A percentile compares a stretch with the other conserved stretches of the same genome.
phyloP scores from a whole-genome alignment of 2,888 invertebrate genomes.

The Tubiluchus corallicola region DNA sequence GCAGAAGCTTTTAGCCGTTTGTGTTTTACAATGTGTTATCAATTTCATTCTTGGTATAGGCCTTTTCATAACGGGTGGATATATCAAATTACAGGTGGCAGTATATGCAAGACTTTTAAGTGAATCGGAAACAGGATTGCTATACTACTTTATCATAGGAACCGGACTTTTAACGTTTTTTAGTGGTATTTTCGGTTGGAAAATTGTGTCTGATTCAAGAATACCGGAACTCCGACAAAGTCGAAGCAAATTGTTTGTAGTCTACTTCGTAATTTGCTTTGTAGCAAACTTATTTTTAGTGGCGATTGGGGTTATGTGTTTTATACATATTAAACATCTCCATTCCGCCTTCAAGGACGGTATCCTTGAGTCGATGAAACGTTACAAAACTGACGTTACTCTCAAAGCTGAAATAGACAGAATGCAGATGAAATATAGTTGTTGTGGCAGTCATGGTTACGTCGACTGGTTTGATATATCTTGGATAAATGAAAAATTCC shows the following conservation, averaged over 20 bases:
- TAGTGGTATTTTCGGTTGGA: background rate
- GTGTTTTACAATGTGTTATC: too few species aligned
- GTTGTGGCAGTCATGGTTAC: constrained; percentile 7
- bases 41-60: too few species aligned
- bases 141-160: background rate
- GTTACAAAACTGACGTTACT: constrained; percentile 4
- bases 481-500: constrained; percentile 8
- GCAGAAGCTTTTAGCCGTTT: too few species aligned
- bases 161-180: background rate
- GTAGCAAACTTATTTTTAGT: background rate
- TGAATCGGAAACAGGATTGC: background rate
- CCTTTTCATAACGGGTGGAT: background rate
- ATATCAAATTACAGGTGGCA: background rate
- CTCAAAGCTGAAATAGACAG: constrained; percentile 7
- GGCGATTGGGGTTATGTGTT: constrained; percentile 6
- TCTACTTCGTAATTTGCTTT: background rate
- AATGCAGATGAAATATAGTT: constrained; percentile 7
- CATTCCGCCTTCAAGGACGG: constrained; percentile 4
- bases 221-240: background rate
- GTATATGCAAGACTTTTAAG: background rate
- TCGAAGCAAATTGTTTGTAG: background rate
- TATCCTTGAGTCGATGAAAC: constrained; percentile 4
- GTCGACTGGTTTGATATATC: constrained; percentile 7
- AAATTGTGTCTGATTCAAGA: background rate
- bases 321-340: constrained; percentile 1